Evolutionary conservation across 1,140 invertebrate species (phyloP).

Genomic region (Hermatobates lingyangjiaoensis): DNA sequence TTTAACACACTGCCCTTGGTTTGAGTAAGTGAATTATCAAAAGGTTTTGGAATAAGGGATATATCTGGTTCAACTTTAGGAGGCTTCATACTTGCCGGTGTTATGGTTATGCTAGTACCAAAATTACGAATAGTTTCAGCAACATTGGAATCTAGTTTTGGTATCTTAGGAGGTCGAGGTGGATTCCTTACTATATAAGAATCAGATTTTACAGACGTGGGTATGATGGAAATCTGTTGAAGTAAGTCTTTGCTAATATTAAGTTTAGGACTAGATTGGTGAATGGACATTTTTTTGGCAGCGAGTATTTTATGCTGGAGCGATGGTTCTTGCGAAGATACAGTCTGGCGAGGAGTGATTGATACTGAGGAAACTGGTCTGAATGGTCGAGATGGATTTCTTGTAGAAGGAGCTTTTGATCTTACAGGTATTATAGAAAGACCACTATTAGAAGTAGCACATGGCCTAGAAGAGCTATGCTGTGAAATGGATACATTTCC

Average conservation of each 20-base stretch:
- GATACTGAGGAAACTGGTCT: background rate
- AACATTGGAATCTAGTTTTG: constrained; percentile 7
- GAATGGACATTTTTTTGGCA: constrained; percentile 6
- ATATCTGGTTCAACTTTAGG: no score
- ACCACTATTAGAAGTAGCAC: background rate
- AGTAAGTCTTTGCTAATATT: background rate
- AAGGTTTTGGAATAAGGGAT: no score
- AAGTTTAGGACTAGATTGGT: background rate
- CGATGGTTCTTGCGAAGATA: constrained; percentile 1
- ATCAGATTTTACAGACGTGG: background rate
- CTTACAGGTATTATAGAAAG: background rate
- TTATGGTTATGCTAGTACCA: constrained; percentile 10
- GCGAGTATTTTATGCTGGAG: constrained; percentile 8
- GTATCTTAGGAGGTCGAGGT: background rate
- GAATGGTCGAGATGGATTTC: background rate
- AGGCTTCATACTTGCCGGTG: no score
- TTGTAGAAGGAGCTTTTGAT: background rate
- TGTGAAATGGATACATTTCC: no score
- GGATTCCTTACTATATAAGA: background rate
- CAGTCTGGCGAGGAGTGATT: background rate
- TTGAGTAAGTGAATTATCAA: no score
- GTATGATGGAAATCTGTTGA: background rate
- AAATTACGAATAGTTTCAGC: constrained; percentile 8
- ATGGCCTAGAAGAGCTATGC: background rate
- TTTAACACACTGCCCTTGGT: no score